Base-by-base conservation (phyloP, 1,140 invertebrate species). In the Coenobita brevimanus region DNA sequence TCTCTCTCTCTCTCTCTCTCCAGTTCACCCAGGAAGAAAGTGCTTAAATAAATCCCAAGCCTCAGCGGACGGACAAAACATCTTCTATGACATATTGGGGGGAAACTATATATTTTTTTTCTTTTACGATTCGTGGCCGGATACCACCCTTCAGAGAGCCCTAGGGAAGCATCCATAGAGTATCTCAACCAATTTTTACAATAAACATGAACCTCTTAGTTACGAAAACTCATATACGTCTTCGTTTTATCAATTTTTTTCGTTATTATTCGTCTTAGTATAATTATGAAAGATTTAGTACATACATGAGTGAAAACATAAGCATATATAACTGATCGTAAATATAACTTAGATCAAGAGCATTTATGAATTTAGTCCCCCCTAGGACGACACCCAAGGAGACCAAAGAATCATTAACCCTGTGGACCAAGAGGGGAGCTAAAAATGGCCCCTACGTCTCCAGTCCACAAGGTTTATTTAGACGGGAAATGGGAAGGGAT, bases 41-140 rank as follows among this genome's bases (percentile, higher is more conserved):
- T 57, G 84, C 84, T 87, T 81, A 87, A 76, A 87, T 73, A 87
- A 87, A 87, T 87, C 71, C 76, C 21, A 8, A 71, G 46, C 46
- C 64, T 38, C 64, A 36, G 30, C 27, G 30, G 76, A 81, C 76
- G 67, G 76, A 87, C 84, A 87, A 87, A 87, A 87, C 76, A 87
- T 87, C 84, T 81, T 64, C 76, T 60, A 80, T 81, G 84, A 87
- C 84, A 87, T 87, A 87, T 81, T 87, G 84, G 84, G 38, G 38
- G 84, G 38, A 33, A 87, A 71, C 67, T 36, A 71, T 79, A 71
- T 73, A 80, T 62, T 75, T 83, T 13, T 57, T 17, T 50, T 50
- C 36, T 67, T 82, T 75, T 67, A 87, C 76, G 84, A 87, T 80
- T 80, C 84, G 84, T 87, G 76, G 84, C 84, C 84, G 84, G 84